Percentiles rank a stretch among this genome's conserved stretches.
These are phyloP conservation scores for Anadara kagoshimensis DNA, from an alignment of 1,140 invertebrate genomes.

Conservation along the genomic window DNA sequence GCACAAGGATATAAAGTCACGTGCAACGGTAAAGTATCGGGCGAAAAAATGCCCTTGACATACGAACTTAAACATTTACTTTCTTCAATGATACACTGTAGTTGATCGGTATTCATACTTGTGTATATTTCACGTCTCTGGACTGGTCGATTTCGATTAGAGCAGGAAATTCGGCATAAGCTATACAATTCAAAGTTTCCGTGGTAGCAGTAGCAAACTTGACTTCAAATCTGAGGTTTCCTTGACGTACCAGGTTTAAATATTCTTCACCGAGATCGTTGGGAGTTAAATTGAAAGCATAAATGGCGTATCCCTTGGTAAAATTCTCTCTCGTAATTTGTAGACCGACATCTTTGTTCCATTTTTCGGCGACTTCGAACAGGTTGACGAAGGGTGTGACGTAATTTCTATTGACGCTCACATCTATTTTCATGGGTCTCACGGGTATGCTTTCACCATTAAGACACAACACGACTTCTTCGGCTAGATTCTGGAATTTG, in stretches of 20 bases:
- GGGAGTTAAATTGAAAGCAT: conserved; percentile 13
- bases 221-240: conserved; percentile 27
- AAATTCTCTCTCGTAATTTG: conserved; percentile 3
- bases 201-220: conserved; percentile 16
- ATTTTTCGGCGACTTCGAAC: conserved; percentile 31
- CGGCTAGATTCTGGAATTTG: conserved; percentile 20
- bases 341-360: conserved; percentile 25
- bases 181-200: conserved; percentile 18
- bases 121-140: conserved; percentile 12
- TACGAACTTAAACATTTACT: neutral
- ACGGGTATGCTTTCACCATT: conserved; percentile 28
- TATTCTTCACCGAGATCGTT: conserved; percentile 19
- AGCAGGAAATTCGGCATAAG: conserved; percentile 14
- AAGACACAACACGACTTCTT: conserved; percentile 16
- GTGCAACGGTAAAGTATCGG: neutral
- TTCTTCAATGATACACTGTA: neutral
- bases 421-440: conserved; percentile 21
- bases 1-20: conserved; percentile 10
- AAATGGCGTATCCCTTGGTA: conserved; percentile 11
- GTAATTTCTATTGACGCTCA: conserved; percentile 29
- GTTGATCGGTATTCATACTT: conserved; percentile 7
- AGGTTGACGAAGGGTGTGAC: conserved; percentile 23
- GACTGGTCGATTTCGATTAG: conserved; percentile 13
- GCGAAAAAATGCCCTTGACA: conserved; percentile 9
- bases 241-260: conserved; percentile 22